These are phyloP conservation scores for Chrysomela aeneicollis DNA, from an alignment of 2,888 invertebrate genomes.

Conservation along the genomic window DNA sequence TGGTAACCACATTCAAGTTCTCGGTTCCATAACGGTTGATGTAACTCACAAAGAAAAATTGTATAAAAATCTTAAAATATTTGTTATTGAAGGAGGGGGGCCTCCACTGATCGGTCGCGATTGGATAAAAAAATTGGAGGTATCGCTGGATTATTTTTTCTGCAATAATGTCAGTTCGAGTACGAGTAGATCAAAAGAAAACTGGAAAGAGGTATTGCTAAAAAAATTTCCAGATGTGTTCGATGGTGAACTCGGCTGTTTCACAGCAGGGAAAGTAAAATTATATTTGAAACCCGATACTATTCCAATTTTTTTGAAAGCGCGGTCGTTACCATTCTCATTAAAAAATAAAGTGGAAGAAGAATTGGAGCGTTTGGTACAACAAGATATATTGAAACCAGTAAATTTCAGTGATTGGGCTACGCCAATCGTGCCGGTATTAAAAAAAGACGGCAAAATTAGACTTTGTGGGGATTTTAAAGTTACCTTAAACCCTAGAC, in stretches of 20 bases:
- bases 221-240: conserved; percentile 20
- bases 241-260: conserved; percentile 15
- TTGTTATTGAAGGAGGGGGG: neutral
- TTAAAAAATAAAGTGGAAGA: conserved; percentile 26
- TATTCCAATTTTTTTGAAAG: conserved; percentile 23
- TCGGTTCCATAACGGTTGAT: conserved; percentile 14
- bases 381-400: conserved; percentile 24
- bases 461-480: conserved; percentile 30
- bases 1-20: conserved; percentile 15
- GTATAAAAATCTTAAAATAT: conserved; percentile 3
- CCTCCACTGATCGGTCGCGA: conserved; percentile 20
- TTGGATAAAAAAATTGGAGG: conserved; percentile 16
- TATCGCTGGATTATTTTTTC: conserved; percentile 7
- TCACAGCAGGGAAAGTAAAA: conserved; percentile 6
- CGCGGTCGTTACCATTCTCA: conserved; percentile 22
- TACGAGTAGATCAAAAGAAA: neutral
- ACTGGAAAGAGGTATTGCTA: conserved; percentile 6
- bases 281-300: conserved; percentile 9
- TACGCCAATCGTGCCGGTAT: conserved; percentile 27
- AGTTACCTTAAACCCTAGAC: conserved; percentile 34
- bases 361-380: conserved; percentile 21
- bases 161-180: conserved; percentile 7
- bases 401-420: conserved; percentile 29
- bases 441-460: conserved; percentile 10
- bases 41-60: neutral